Evolutionary conservation across 2,888 invertebrate species (phyloP), one percentile per base, ranked within the genome.

Genomic region (Tinea semifulvella): DNA sequence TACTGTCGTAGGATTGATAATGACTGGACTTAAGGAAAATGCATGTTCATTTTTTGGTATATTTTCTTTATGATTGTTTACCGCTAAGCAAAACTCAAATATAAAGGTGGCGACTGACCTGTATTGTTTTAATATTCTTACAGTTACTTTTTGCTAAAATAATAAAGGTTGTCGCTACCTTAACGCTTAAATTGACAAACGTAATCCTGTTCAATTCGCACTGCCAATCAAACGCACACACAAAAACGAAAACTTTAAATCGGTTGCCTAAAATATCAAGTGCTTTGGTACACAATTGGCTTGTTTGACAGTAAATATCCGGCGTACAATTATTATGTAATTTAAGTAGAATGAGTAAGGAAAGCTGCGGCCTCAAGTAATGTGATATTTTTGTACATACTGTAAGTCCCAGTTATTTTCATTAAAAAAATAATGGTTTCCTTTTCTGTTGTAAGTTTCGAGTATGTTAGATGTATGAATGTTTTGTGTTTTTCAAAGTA

Each of bases 321-420:
- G 36, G 18, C n/a, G 18, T 22, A 22, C 36, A 36, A 36, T 36
- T 36, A 18, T n/a, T 36, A 18, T 3, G 17, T 36, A 18, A 4
- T 4, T 38, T 36, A 44, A 26, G 22, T 17, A 72, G 74, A 71
- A 68, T 70, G 61, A 74, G 67, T 79, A 73, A 61, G 73, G 73
- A 76, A 80, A 79, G 80, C 79, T 79, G 80, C 80, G 80, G 80
- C 80, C 80, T 80, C 79, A 76, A 76, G 74, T 79, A 75, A 75
- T 80, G 80, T 80, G 80, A 80, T 80, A 80, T 80, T 79, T 80
- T 79, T 80, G 80, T 80, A 80, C 76, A 80, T 79, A 77, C 73
- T 77, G 76, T 80, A 77, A 80, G 80, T 76, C 75, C 71, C 68
- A 76, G 22, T 68, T 79, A 79, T 80, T 80, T 80, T 80, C 80